Evolutionary conservation across 2,888 invertebrate genomes (phyloP).

Genomic region (Nineta flava): DNA sequence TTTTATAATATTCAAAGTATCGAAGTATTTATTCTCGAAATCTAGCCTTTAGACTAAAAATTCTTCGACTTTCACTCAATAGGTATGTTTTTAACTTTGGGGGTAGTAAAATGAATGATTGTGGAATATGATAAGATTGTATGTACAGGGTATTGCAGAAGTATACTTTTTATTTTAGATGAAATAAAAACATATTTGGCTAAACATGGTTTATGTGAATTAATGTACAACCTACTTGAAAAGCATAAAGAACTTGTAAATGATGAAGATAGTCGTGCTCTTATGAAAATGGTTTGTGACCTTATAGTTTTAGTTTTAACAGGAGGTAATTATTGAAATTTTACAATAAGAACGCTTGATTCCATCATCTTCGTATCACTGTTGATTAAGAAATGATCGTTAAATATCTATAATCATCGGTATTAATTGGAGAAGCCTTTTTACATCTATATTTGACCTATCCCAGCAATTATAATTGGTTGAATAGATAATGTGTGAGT

Average conservation of each 20-base stretch:
- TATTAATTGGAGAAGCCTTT: too few species aligned
- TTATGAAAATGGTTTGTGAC: slow-evolving; percentile 74
- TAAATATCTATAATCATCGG: too few species aligned
- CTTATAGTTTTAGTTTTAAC: slow-evolving; percentile 70
- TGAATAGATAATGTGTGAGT: too few species aligned
- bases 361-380: too few species aligned
- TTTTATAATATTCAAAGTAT: too few species aligned
- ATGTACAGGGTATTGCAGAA: too few species aligned
- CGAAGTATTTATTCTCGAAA: too few species aligned
- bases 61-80: too few species aligned
- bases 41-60: too few species aligned
- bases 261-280: slow-evolving; percentile 47
- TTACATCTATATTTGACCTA: too few species aligned
- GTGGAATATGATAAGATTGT: neutral
- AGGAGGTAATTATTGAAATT: slow-evolving; percentile 43
- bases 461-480: too few species aligned
- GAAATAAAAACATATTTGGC: slow-evolving; percentile 62
- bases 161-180: slow-evolving; percentile 34
- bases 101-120: slow-evolving; percentile 6
- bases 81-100: neutral
- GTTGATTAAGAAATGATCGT: too few species aligned
- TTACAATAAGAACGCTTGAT: slow-evolving; percentile 3
- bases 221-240: slow-evolving; percentile 57
- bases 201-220: slow-evolving; percentile 56
- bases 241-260: slow-evolving; percentile 43